Conservation (phyloP, 2,113 vertebrate species). For the Tetraodon nigroviridis region DNA sequence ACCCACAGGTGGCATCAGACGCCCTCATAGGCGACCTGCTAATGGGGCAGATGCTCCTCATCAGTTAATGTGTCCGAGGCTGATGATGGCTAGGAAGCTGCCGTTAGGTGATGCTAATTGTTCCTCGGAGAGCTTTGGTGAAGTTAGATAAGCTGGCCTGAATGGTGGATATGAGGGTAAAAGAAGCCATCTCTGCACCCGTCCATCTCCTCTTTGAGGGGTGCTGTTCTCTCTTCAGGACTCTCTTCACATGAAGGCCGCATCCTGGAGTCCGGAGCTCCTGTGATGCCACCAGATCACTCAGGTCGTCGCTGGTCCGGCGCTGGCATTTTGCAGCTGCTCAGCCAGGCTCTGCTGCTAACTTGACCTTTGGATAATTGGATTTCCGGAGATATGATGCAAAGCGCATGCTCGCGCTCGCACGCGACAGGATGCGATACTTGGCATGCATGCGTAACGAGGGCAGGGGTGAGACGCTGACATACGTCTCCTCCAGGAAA, state of each 20-base stretch:
- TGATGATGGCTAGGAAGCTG: conserved; percentile 33
- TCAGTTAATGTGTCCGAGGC: conserved; percentile 58
- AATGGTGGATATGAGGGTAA: conserved; percentile 5
- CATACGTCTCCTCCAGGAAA: conserved; percentile 8
- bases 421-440: conserved; percentile 61
- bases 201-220: conserved; percentile 15
- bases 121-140: conserved; percentile 19
- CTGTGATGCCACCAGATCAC: conserved; percentile 46
- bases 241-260: conserved; percentile 11
- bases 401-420: conserved; percentile 35
- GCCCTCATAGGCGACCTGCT: conserved; percentile 60
- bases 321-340: conserved; percentile 66
- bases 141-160: conserved; percentile 7
- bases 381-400: conserved; percentile 71
- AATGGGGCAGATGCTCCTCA: conserved; percentile 57
- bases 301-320: conserved; percentile 42
- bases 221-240: conserved; percentile 5
- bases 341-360: conserved; percentile 55
- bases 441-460: conserved; percentile 56
- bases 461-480: conserved; percentile 32
- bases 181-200: conserved; percentile 7
- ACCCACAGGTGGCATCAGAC: conserved; percentile 48
- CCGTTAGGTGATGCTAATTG: conserved; percentile 31
- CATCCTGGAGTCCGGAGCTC: conserved; percentile 23
- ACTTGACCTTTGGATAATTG: conserved; percentile 75